These are phyloP conservation scores for Brachyhypopomus occidentalis DNA, from an alignment of 2,113 vertebrate species.

Conservation along the genomic window DNA sequence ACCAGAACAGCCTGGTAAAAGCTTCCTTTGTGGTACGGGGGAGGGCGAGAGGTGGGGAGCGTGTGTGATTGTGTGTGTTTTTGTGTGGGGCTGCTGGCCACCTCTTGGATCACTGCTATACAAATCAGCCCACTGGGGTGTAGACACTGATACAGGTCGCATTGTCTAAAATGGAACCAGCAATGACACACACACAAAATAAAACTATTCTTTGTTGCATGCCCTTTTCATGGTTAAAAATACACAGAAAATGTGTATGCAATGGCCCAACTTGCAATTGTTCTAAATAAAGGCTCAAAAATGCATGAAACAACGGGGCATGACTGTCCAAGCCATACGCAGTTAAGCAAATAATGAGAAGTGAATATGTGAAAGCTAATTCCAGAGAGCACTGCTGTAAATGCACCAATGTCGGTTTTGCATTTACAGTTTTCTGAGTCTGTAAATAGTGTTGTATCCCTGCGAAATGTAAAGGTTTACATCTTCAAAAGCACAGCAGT, in stretches of 20 bases:
- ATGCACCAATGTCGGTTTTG: not conserved
- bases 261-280: not conserved
- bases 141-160: conserved; percentile 21
- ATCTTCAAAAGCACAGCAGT: too few species aligned
- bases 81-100: conserved; percentile 3
- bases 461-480: too few species aligned
- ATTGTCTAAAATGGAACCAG: conserved; percentile 19
- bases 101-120: conserved; percentile 32
- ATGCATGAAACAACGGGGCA: not conserved
- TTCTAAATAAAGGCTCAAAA: not conserved
- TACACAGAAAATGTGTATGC: not conserved
- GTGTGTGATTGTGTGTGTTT: not conserved
- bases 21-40: conserved; percentile 50
- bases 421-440: too few species aligned
- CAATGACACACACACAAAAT: not conserved
- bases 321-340: not conserved
- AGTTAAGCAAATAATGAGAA: not conserved
- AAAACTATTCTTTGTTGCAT: not conserved
- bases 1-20: conserved; percentile 54
- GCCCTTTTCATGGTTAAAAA: conserved; percentile 29
- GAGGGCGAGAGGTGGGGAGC: not conserved
- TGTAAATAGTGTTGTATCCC: too few species aligned
- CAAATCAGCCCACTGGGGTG: conserved; percentile 45
- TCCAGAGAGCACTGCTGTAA: too few species aligned
- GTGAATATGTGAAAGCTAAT: too few species aligned